Conservation (phyloP, 2,797 vertebrate species). For the Premnoplex brunnescens region DNA sequence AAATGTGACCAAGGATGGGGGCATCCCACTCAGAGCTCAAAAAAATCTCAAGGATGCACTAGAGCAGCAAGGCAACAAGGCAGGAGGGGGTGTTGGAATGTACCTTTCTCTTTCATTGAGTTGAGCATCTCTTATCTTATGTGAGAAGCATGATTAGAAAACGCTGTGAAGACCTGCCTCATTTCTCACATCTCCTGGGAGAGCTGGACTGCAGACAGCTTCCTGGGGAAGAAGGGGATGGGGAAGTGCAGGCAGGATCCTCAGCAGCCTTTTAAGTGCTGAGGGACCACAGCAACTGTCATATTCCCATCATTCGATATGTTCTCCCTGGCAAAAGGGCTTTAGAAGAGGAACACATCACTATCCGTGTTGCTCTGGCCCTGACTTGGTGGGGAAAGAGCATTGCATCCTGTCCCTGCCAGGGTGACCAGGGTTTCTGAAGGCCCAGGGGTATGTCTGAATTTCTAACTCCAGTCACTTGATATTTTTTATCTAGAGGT, state of each 20-base stretch:
- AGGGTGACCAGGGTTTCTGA: not conserved
- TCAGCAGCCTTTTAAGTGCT: not conserved
- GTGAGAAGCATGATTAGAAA: not conserved
- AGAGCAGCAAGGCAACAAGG: rapidly evolving
- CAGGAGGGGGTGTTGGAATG: not conserved
- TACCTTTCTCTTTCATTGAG: not conserved
- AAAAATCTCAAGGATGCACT: not conserved
- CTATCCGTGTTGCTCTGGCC: not conserved
- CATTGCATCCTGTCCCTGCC: not conserved
- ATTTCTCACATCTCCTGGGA: not conserved
- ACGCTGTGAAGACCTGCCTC: not conserved
- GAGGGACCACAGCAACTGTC: rapidly evolving
- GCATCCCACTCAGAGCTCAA: not conserved
- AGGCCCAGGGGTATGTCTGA: not conserved
- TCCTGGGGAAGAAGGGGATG: not conserved
- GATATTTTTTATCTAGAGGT: not conserved
- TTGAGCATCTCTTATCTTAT: not conserved
- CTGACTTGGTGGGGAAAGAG: not conserved
- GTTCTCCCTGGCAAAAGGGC: not conserved
- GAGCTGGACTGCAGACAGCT: not conserved
- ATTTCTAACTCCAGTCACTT: not conserved
- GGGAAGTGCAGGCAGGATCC: not conserved
- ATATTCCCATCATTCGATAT: not conserved
- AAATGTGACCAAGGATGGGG: not conserved
- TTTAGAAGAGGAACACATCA: not conserved